Evolutionary conservation across 2,888 invertebrate species (phyloP), one percentile per base, ranked within the genome.

Genomic region (Hemistola chrysoprasaria): DNA sequence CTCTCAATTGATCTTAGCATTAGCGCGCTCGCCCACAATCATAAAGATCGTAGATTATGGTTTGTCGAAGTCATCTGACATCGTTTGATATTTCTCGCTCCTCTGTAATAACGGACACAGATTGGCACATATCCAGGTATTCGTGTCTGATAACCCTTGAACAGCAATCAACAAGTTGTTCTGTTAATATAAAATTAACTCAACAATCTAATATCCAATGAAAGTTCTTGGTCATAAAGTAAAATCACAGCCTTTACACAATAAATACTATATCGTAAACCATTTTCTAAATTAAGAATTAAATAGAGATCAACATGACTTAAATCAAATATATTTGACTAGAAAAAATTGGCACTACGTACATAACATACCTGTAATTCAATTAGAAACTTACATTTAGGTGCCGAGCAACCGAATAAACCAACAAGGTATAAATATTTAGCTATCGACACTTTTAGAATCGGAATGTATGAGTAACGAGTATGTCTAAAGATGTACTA

Each of bases 211-310:
- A 42, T 45, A 32, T 37, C 50, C 26, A 30, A 29, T 29, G 16
- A 57, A 57, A 67, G 71, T 80, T 80, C 77, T 72, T 68, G 63
- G 78, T 75, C 66, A 72, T 65, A 81, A 85, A 84, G 65, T 69
- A 80, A 55, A 84, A 73, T 87, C 87, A 87, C 87, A 87, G 87
- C 87, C 86, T 71, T 80, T 61, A 78, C 65, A 77, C 59, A 74
- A n/a, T n/a, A 75, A 78, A 78, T 65, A 59, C 65, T 65, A 62
- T 54, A 55, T 60, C 54, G 54, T 58, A 56, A 56, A 56, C 47
- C 50, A 62, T 40, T 49, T 47, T 43, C 45, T 47, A 41, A 39
- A 44, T 32, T 45, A 50, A 44, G 37, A 36, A 34, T 30, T 39
- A 10, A 38, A 47, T 40, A 42, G 39, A 51, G 49, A 47, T 41